Evolutionary conservation across 2,113 vertebrate genomes (phyloP).

Genomic region (Pseudonaja textilis): DNA sequence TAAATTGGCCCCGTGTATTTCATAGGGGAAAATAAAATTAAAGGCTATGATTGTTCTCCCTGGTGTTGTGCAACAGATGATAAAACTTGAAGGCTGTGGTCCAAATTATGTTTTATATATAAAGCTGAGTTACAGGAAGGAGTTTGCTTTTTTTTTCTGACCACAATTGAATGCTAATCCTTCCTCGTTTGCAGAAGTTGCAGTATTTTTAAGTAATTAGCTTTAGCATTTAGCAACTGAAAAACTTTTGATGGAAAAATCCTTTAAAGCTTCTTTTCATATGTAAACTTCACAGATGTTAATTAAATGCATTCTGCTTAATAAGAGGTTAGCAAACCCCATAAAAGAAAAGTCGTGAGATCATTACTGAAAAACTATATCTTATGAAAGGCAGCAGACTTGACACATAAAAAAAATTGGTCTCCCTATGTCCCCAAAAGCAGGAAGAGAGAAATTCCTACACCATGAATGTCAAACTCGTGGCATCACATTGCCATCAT

Average conservation of each 20-base stretch:
- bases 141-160: not conserved
- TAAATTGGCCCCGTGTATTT: not conserved
- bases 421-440: not conserved
- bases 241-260: not conserved
- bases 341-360: not conserved
- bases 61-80: not conserved
- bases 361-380: not conserved
- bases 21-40: not conserved
- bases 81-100: not conserved
- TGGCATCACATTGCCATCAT: too few relatives aligned
- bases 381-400: not conserved
- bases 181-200: not conserved
- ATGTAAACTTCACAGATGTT: not conserved
- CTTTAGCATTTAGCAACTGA: not conserved
- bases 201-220: not conserved
- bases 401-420: not conserved
- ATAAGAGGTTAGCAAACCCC: not conserved
- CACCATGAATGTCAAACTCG: not conserved
- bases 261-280: not conserved
- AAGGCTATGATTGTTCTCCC: not conserved
- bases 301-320: not conserved
- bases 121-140: not conserved
- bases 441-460: not conserved
- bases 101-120: not conserved
- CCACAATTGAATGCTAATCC: not conserved